Conservation (phyloP, 2,113 vertebrate species). For the Lophius piscatorius region DNA sequence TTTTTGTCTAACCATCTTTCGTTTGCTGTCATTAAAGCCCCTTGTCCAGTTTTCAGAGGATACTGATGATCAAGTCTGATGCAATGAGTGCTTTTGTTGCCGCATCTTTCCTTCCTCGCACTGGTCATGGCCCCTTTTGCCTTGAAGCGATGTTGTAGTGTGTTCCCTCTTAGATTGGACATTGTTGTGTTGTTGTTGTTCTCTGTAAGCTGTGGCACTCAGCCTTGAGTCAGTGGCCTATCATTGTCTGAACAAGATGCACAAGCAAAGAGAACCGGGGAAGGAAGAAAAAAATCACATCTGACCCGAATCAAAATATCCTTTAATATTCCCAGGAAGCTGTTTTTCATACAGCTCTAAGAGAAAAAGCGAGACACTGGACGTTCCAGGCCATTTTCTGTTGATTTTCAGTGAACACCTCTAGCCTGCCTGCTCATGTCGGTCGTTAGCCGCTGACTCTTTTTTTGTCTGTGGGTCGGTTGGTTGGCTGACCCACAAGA, state of each 20-base stretch:
- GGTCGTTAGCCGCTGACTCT: conserved; percentile 13
- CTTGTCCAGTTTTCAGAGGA: conserved; percentile 63
- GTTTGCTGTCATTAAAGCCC: conserved; percentile 51
- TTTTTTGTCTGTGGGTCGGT: conserved; percentile 32
- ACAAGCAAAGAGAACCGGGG: conserved; percentile 37
- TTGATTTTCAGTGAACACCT: conserved; percentile 37
- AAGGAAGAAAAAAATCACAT: conserved; percentile 11
- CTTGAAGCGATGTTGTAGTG: conserved; percentile 54
- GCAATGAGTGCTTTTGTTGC: conserved; percentile 51
- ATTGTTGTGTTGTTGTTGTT: conserved; percentile 54
- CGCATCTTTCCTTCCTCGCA: conserved; percentile 45
- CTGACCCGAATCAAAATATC: conserved; percentile 60
- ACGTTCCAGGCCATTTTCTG: conserved; percentile 15
- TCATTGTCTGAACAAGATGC: conserved; percentile 68
- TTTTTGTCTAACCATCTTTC: conserved; percentile 58
- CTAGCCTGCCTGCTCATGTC: conserved; percentile 18
- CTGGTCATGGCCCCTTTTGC: conserved; percentile 61
- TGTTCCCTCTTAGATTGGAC: conserved; percentile 59
- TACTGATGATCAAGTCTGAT: conserved; percentile 55
- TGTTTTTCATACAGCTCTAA: conserved; percentile 28
- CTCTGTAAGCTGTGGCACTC: conserved; percentile 57
- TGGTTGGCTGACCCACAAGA: conserved; percentile 41
- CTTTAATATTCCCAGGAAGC: conserved; percentile 44
- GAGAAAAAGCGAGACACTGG: conserved; percentile 16
- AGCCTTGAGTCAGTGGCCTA: conserved; percentile 61